Evolutionary conservation across 2,797 vertebrate species (phyloP).

Genomic region (Scolopax bukidnonensis): DNA sequence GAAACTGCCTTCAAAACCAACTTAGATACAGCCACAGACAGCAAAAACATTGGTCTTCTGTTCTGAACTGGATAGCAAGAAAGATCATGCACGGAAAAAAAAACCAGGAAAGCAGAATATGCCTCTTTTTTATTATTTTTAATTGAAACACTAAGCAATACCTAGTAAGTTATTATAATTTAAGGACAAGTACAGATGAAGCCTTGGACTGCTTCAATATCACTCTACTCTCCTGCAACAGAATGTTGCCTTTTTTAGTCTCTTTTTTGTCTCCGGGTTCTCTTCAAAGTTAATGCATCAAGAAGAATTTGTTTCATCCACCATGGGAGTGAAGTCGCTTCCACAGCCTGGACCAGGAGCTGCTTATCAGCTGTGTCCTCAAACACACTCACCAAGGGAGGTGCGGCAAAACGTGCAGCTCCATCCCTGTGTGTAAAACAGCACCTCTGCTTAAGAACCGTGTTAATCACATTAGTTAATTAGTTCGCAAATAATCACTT

Average conservation of each 20-base stretch:
- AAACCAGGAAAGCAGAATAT: not conserved
- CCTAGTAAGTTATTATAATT: not conserved
- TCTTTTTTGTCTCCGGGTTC: not conserved
- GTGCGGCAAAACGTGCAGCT: not conserved
- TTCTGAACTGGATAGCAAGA: not conserved
- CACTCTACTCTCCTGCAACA: not conserved
- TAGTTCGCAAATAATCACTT: conserved; percentile 47
- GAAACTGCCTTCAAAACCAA: not conserved
- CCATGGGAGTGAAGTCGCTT: not conserved
- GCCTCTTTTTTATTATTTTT: not conserved
- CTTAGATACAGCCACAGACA: not conserved
- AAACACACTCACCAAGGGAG: not conserved
- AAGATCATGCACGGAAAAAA: not conserved
- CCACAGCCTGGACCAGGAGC: not conserved
- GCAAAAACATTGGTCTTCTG: not conserved
- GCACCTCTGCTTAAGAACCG: conserved; percentile 5
- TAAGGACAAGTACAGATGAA: not conserved
- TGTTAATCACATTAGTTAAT: conserved; percentile 46
- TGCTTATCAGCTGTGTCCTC: not conserved
- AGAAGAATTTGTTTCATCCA: not conserved
- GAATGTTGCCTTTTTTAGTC: not conserved
- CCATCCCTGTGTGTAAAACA: not conserved
- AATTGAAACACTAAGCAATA: not conserved
- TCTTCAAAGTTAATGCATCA: not conserved
- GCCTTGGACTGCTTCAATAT: not conserved